Evolutionary conservation across 1,140 invertebrate species (phyloP).

Genomic region (Cherax destructor): DNA sequence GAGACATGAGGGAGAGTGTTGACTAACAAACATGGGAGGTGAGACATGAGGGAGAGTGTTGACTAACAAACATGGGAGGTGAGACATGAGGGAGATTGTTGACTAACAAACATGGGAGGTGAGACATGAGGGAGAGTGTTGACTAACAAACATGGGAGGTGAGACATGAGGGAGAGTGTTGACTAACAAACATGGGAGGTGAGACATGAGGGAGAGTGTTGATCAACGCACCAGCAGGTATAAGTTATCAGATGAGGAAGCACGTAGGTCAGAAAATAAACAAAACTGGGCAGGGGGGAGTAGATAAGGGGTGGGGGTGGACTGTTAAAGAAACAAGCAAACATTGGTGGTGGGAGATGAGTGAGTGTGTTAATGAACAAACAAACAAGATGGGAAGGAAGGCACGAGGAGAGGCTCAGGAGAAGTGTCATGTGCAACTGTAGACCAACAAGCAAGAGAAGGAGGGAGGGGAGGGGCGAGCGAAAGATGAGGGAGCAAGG

Average conservation of each 20-base stretch:
- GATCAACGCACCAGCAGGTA: too few relatives aligned
- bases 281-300: not conserved
- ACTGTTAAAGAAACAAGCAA: not conserved
- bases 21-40: too few relatives aligned
- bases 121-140: too few relatives aligned
- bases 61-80: too few relatives aligned
- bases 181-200: too few relatives aligned
- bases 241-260: not conserved
- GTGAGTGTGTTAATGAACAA: not conserved
- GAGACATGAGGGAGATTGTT: too few relatives aligned
- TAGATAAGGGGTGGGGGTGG: not conserved
- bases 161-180: too few relatives aligned
- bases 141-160: too few relatives aligned
- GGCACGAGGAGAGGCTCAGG: not conserved
- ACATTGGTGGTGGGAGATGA: not conserved
- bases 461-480: not conserved
- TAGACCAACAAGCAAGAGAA: not conserved
- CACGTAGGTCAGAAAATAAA: not conserved
- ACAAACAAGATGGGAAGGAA: not conserved
- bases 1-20: too few relatives aligned
- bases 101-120: too few relatives aligned
- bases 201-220: too few relatives aligned
- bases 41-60: too few relatives aligned
- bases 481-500: not conserved
- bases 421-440: not conserved